Conservation (phyloP, 2,113 vertebrate genomes). For the Paralichthys olivaceus region DNA sequence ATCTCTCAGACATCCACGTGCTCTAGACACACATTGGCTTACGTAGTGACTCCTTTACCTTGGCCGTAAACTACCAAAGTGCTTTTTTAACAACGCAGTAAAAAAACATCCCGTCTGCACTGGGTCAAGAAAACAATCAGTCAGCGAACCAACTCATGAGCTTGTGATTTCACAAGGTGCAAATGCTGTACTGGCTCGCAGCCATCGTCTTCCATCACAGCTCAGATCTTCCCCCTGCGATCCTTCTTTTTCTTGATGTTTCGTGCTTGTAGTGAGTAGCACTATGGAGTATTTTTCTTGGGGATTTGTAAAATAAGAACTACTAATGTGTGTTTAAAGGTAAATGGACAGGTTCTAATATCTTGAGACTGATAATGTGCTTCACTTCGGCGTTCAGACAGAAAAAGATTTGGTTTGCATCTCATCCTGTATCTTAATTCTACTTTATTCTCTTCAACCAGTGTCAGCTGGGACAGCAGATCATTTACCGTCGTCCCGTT, state of each 20-base stretch:
- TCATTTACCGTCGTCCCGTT: neutral
- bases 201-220: slow-evolving; percentile 77
- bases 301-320: slow-evolving; percentile 1
- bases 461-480: neutral
- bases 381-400: neutral
- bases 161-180: slow-evolving; percentile 50
- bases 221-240: slow-evolving; percentile 67
- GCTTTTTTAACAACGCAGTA: slow-evolving; percentile 50
- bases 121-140: slow-evolving; percentile 40
- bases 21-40: slow-evolving; percentile 50
- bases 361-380: slow-evolving; percentile 5
- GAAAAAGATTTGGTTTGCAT: neutral
- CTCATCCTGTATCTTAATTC: neutral
- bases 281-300: slow-evolving; percentile 3
- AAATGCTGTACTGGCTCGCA: slow-evolving; percentile 55
- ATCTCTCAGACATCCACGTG: slow-evolving; percentile 46
- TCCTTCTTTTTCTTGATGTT: neutral
- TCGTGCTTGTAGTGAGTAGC: slow-evolving; percentile 43
- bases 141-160: slow-evolving; percentile 23
- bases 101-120: slow-evolving; percentile 7
- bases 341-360: neutral
- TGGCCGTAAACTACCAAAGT: slow-evolving; percentile 69
- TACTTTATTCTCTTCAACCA: neutral
- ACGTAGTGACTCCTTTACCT: slow-evolving; percentile 36
- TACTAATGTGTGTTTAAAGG: slow-evolving; percentile 20